Evolutionary conservation across 2,888 invertebrate species (phyloP), one percentile per base, ranked within the genome.

Genomic region (Micoletzkya japonica): DNA sequence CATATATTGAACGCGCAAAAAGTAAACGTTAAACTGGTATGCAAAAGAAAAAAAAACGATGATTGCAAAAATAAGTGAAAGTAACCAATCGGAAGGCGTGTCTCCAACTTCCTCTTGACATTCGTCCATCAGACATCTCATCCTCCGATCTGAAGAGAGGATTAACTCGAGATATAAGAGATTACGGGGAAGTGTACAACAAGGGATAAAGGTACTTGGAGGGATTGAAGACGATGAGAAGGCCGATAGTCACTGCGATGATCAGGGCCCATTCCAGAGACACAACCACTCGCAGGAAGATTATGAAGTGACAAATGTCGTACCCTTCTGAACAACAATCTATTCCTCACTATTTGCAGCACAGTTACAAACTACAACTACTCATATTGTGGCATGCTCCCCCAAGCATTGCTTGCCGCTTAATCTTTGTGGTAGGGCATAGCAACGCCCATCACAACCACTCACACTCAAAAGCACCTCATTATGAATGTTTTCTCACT

Each of bases 251-350:
- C 1, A 83, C 80, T n/a, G 75, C 71, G 39, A 76, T 10, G 32
- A 85, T 79, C 37, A 85, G 68, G 1, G 82, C 34, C 81, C 82
- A 82, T 70, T 85, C 83, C 6, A 85, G 74, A 26, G 78, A 50
- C 7, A 84, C 77, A 7, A 83, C 80, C 6, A 82, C 66, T 54
- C 79, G 71, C 24, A 56, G n/a, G 28, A 49, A 49, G 30, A 14
- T 58, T 32, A 56, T 56, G 50, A 57, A 58, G 54, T 64, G 20
- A 30, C 70, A 70, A 30, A 64, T 30, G 37, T 63, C 50, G 58
- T 54, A 56, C 26, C 64, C 70, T 30, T 44, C 70, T 70, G 64
- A 10, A 52, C 10, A 44, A 20, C 10, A 44, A 44, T 44, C 44
- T 14, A 44, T 20, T 44, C 20, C 20, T 20, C 10, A 44, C 10